These are phyloP conservation scores for Hemicrepidius hirtus DNA, from an alignment of 2,888 invertebrate genomes.

Conservation along the genomic window DNA sequence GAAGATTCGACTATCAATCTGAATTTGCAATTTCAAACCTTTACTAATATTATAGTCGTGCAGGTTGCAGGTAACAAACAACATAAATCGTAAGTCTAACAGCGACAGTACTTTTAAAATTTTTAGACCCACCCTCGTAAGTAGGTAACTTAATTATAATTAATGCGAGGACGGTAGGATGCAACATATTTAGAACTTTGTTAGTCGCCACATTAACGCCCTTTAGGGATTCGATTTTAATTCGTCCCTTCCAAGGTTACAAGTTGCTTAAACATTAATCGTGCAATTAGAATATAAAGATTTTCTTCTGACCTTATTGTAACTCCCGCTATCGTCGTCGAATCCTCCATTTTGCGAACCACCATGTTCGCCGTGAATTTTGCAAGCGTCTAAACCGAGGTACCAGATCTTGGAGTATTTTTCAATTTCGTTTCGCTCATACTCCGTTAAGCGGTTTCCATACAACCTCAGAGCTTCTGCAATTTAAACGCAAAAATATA, in stretches of 20 bases:
- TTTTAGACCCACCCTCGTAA: background rate
- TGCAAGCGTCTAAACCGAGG: conserved; percentile 89
- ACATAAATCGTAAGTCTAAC: background rate
- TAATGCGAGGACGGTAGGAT: conserved; percentile 7
- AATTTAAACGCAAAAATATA: conserved; percentile 56
- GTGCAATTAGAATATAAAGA: background rate
- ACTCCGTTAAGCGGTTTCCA: conserved; percentile 89
- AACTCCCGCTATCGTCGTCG: conserved; percentile 95
- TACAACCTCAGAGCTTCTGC: conserved; percentile 90
- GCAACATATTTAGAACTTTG: conserved; percentile 25
- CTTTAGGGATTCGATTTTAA: conserved; percentile 7
- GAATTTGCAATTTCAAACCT: too few species aligned
- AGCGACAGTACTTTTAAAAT: conserved; percentile 4
- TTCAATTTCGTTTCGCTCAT: conserved; percentile 92
- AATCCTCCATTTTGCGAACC: conserved; percentile 90
- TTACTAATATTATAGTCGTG: background rate
- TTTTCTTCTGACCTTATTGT: conserved; percentile 85
- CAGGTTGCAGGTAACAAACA: background rate
- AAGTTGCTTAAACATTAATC: background rate
- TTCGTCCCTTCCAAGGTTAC: background rate
- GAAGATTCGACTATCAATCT: too few species aligned
- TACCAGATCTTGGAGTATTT: conserved; percentile 97
- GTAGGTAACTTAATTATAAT: conserved; percentile 17
- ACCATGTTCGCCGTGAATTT: conserved; percentile 88
- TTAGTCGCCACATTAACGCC: conserved; percentile 8